Evolutionary conservation across 1,140 invertebrate genomes (phyloP).

Genomic region (Euwallacea similis): DNA sequence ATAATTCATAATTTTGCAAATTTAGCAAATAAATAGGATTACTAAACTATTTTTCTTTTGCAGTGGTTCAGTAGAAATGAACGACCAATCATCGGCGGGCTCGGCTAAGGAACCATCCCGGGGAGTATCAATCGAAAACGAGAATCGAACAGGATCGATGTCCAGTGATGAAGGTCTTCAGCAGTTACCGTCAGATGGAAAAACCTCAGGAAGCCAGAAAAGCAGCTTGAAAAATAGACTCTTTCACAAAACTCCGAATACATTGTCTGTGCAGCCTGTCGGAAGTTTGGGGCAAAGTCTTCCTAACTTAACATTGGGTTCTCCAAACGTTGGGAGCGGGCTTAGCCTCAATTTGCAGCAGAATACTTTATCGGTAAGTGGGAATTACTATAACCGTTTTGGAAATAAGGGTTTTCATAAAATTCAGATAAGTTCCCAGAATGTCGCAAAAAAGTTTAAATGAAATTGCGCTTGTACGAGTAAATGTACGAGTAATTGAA

Average conservation of each 20-base stretch:
- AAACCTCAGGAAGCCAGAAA: constrained; percentile 50
- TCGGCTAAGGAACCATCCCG: constrained; percentile 52
- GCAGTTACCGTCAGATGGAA: constrained; percentile 47
- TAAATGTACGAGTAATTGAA: background rate
- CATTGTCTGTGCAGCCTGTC: constrained; percentile 72
- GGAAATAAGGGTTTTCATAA: too few relatives aligned
- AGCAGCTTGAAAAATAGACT: constrained; percentile 51
- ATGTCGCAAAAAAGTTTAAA: too few relatives aligned
- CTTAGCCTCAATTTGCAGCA: constrained; percentile 56
- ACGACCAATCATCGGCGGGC: constrained; percentile 57
- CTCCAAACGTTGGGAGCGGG: constrained; percentile 55
- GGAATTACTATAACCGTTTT: too few relatives aligned
- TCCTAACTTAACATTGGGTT: constrained; percentile 67
- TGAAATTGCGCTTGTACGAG: too few relatives aligned
- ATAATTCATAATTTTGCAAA: too few relatives aligned
- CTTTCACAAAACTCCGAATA: constrained; percentile 66
- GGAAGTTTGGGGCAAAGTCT: constrained; percentile 70
- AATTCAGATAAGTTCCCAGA: too few relatives aligned
- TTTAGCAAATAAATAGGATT: background rate
- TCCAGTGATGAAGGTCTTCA: constrained; percentile 58
- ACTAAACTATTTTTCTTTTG: constrained; percentile 37
- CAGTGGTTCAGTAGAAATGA: constrained; percentile 76
- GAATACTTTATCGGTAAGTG: constrained; percentile 56
- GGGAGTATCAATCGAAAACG: constrained; percentile 58
- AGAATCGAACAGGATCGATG: constrained; percentile 58